Evolutionary conservation across 2,113 vertebrate species (phyloP).

Genomic region (Podarcis cretensis): DNA sequence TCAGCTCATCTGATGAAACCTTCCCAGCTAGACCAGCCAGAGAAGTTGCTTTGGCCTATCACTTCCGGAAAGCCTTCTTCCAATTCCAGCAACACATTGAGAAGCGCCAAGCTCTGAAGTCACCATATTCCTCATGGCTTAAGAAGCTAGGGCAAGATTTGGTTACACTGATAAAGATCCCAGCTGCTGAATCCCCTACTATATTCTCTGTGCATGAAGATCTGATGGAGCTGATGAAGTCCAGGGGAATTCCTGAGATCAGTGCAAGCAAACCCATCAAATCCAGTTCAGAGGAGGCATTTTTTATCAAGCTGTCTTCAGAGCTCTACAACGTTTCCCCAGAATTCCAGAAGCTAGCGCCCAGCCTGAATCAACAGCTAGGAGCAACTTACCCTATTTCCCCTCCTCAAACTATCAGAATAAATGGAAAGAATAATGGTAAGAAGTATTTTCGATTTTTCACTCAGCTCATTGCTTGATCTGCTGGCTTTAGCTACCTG

Average conservation of each 20-base stretch:
- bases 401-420: slow-evolving; percentile 5
- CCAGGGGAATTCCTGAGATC: slow-evolving; percentile 69
- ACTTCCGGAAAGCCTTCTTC: slow-evolving; percentile 71
- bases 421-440: slow-evolving; percentile 47
- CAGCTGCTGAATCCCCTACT: slow-evolving; percentile 51
- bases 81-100: slow-evolving; percentile 68
- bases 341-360: neutral
- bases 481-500: too few species aligned
- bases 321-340: slow-evolving; percentile 50
- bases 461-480: neutral
- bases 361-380: neutral
- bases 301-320: slow-evolving; percentile 70
- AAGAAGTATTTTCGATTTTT: neutral
- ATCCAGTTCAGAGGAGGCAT: slow-evolving; percentile 66
- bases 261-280: slow-evolving; percentile 59
- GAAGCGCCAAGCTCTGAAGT: neutral
- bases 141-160: slow-evolving; percentile 66
- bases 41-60: slow-evolving; percentile 59
- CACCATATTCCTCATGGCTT: neutral
- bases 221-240: slow-evolving; percentile 68
- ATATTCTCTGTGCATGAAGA: slow-evolving; percentile 65
- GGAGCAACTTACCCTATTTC: neutral
- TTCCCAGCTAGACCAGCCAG: slow-evolving; percentile 56
- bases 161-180: slow-evolving; percentile 62
- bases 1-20: neutral